Evolutionary conservation across 2,888 invertebrate species (phyloP), one percentile per base, ranked within the genome.

Genomic region (Entomobrya multifasciata): DNA sequence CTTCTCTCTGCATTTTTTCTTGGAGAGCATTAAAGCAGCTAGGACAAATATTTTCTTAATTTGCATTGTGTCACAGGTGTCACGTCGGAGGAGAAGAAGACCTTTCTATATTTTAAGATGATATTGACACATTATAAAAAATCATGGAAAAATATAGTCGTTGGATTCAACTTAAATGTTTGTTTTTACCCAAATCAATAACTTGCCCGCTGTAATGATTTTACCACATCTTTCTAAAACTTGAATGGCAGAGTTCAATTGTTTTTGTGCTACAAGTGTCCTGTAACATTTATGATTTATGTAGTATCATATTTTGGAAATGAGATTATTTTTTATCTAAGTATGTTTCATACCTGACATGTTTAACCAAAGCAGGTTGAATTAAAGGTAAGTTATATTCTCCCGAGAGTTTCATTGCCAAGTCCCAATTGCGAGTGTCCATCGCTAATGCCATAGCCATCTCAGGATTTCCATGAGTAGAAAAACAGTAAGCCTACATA

Each of bases 171-270:
- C 8, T 5, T 27, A 65, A 65, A 57, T 36, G 36, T 36, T 36
- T 20, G 22, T 27, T 1, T 11, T 41, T 65, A 87, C 87, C 84
- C 62, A 84, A 55, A 84, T 44, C 0, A 87, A 67, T 15, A 87
- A 25, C 44, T 87, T 87, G 25, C 84, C 87, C n/a, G 80, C 87
- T 20, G 87, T 79, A 0, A 87, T n/a, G 5, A 60, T 60, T 74
- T 87, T 87, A 10, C 83, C 87, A 67, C 83, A 87, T 60, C 83
- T 55, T 2, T 87, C 83, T 17, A 87, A 70, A 10, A 84, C 30
- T 62, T 80, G 83, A 25, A 87, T 74, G 0, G 87, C 87, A 1
- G 78, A 30, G 36, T 78, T 74, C 5, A 87, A 60, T 4, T 65
- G 25, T 30, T 74, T 41, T 20, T 47, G 8, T n/a, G 27, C 41